Evolutionary conservation across 1,140 invertebrate genomes (phyloP), one percentile per base, ranked within the genome.

Genomic region (Chionoecetes opilio): DNA sequence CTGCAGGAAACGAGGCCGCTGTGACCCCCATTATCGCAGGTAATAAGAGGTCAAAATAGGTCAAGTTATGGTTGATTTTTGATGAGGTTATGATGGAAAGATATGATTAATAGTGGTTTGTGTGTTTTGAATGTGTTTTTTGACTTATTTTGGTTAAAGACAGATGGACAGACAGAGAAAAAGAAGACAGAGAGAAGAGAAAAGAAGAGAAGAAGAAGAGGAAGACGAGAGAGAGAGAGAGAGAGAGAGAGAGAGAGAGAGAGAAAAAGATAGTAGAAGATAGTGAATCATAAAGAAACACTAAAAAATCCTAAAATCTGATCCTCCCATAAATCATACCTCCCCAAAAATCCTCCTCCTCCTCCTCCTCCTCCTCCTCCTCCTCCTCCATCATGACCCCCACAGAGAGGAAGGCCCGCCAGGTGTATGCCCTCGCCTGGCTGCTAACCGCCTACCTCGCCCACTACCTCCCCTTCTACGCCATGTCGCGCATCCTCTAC

Each of bases 401-500:
- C 29, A 2, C 91, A 89, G 94, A 85, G 91, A 82, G 31, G 29
- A 95, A 95, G 41, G 82, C 87, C n/a, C 95, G 95, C 53, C 96
- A 96, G 86, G 96, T 97, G n/a, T 94, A 91, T 91, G 97, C 97
- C 0, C 96, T 97, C 82, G 96, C 97, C 96, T 97, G 97, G 97
- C 96, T 97, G 31, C 96, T 97, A 32, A 87, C 97, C 8, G 97
- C 97, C 8, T 97, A 97, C 97, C 96, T 96, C 0, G 92, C 97
- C 32, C 97, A 97, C 96, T 97, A 97, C 96, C 53, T 97, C 0
- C 97, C 97, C 11, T 97, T 97, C 96, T 97, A 97, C 97, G 96
- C 96, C 75, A 97, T 97, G 97, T 96, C 97, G 8, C 96, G 97
- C 31, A 97, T 97, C 14, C 96, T 97, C 11, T 97, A 97, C 96